Evolutionary conservation across 92 coral and sea anemone species (phyloP), one percentile per base, ranked within the genome.

Genomic region (Zoanthus solanderi): DNA sequence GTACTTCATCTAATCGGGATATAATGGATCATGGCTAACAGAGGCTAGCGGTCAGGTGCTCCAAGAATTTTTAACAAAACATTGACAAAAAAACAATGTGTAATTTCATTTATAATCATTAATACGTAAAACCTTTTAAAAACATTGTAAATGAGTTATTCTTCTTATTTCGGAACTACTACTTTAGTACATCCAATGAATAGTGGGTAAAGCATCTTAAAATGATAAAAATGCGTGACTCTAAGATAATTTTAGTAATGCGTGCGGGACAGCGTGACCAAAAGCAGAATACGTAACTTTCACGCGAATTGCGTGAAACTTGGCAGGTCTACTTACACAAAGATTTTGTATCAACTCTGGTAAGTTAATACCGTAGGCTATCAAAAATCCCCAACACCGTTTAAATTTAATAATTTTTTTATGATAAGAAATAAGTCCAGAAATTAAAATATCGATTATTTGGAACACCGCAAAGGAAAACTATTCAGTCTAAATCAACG

Each of bases 271-370:
- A 73, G 79, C 54, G 79, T 75, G 79, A 75, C 78, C 78, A 73
- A 73, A 73, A 73, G 78, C 78, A 73, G 23, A 14, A 14, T 73
- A 45, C 78, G 56, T 73, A 47, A 73, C 78, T 73, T 73, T 73
- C 78, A 73, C 56, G 78, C 78, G 78, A 73, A 73, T 1, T 73
- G 78, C 50, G 78, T 73, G 78, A 73, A 73, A 73, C 78, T 73
- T 73, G 78, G 78, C 78, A 73, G 78, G 78, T 63, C 69, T 63
- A 14, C 23, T 23, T 23, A 23, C 23, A 23, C 23, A 23, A 23
- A 23, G 23, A 23, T 23, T 23, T 23, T 23, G 23, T 23, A 23
- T 23, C 23, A 23, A 23, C 23, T 23, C 23, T 23, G 23, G 23
- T 23, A 23, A 23, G 23, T 23, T 23, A 23, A 23, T 23, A 23